These are phyloP conservation scores for Lymantria monacha DNA, from an alignment of 2,888 invertebrate species.

Conservation along the genomic window DNA sequence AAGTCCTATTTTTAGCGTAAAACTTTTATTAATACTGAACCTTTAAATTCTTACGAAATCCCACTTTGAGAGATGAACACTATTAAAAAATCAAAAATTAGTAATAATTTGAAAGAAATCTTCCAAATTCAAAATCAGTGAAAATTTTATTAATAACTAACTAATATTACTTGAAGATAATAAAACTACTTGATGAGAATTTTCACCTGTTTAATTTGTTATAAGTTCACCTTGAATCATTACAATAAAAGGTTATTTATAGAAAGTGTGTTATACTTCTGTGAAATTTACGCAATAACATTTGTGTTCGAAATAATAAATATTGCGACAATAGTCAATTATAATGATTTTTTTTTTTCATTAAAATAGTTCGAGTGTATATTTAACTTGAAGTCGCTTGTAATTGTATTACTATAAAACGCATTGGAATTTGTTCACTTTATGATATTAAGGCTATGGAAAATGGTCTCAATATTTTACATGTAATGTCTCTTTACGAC, in stretches of 20 bases:
- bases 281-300: slow-evolving; percentile 27
- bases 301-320: slow-evolving; percentile 19
- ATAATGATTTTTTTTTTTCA: slow-evolving; percentile 1
- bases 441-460: background rate
- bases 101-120: too few species aligned
- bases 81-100: too few species aligned
- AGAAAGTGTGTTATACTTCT: slow-evolving; percentile 24
- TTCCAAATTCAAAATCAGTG: too few species aligned
- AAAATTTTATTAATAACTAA: too few species aligned
- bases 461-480: too few species aligned
- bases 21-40: too few species aligned
- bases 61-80: too few species aligned
- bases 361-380: background rate
- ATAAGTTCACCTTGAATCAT: slow-evolving; percentile 16
- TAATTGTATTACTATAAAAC: too few species aligned
- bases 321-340: slow-evolving; percentile 27
- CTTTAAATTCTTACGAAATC: too few species aligned
- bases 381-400: background rate
- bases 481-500: background rate
- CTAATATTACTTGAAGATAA: too few species aligned
- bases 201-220: background rate
- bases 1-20: too few species aligned
- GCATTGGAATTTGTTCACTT: background rate
- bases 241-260: slow-evolving; percentile 24
- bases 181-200: too few species aligned